Percentiles rank a stretch among this genome's conserved stretches.
These are phyloP conservation scores for Heliconius melpomene DNA, from an alignment of 1,140 invertebrate species.

Conservation along the genomic window DNA sequence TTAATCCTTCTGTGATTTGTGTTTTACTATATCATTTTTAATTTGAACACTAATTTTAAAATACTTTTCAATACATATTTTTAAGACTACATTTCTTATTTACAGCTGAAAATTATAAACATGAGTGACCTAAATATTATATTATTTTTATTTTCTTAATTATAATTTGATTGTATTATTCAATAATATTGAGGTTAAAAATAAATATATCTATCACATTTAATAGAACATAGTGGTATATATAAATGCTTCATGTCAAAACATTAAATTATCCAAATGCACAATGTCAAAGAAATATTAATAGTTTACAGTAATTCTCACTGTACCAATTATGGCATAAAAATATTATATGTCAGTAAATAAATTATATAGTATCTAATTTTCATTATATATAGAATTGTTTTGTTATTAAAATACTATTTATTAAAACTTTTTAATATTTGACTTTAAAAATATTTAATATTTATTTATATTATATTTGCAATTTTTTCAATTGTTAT, in stretches of 20 bases:
- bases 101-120: constrained; percentile 24
- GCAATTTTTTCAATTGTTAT: not conserved
- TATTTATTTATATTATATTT: not conserved
- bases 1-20: not conserved
- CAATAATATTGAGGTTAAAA: not conserved
- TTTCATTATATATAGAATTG: too few relatives aligned
- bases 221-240: not conserved
- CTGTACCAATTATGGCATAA: not conserved
- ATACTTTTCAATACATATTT: constrained; percentile 21
- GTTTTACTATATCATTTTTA: not conserved
- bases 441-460: not conserved
- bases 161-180: not conserved
- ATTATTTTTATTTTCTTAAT: constrained; percentile 23
- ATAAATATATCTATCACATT: not conserved
- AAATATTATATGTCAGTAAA: too few relatives aligned
- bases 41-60: not conserved
- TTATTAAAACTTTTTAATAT: not conserved
- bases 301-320: not conserved
- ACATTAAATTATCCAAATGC: not conserved
- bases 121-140: constrained; percentile 40
- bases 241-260: too few relatives aligned
- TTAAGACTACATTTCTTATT: constrained; percentile 33
- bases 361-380: too few relatives aligned
- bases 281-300: not conserved
- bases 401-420: not conserved